Evolutionary conservation across 2,797 vertebrate genomes (phyloP), one percentile per base, ranked within the genome.

Genomic region (Chlorospingus flavigularis): DNA sequence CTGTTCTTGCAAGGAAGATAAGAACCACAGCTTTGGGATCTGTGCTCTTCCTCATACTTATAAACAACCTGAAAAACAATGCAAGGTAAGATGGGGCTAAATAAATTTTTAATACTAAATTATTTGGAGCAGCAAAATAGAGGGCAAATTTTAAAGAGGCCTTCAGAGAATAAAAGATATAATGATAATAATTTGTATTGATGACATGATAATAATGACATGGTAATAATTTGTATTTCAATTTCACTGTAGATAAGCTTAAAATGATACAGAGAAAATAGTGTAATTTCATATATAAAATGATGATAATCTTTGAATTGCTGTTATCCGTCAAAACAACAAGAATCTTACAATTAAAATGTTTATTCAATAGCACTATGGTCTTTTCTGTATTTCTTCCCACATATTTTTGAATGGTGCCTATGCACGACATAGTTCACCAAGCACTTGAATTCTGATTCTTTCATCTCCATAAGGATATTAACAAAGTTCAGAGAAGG

Each of bases 401-500:
- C 48, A 47, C 0, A 3, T 8, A 8, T 55, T 73, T 86, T 76
- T 72, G 18, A 63, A n/a, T 13, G 20, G 2, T 37, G 6, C 4
- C 20, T 54, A 6, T 0, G 0, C 0, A 3, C 55, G 33, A 28
- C 18, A 55, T 9, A 21, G 13, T 16, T 53, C 37, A 73, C 28
- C 14, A n/a, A 26, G 17, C 55, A 17, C 25, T 65, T 70, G 45
- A 75, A 23, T 76, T 31, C 20, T 54, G 43, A 39, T 51, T 51
- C 26, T 83, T 37, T 83, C 18, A n/a, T 58, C 28, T 45, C 20
- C 10, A 31, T 57, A 37, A 54, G 9, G 17, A 11, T 50, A 79
- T 17, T 24, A 45, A 15, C 7, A 37, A 79, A 40, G 2, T 79
- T 67, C 58, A 72, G 43, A 72, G 63, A 79, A 40, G 16, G 15